Conservation (phyloP, 2,797 vertebrate genomes). For the Pseudomugil gertrudae region DNA sequence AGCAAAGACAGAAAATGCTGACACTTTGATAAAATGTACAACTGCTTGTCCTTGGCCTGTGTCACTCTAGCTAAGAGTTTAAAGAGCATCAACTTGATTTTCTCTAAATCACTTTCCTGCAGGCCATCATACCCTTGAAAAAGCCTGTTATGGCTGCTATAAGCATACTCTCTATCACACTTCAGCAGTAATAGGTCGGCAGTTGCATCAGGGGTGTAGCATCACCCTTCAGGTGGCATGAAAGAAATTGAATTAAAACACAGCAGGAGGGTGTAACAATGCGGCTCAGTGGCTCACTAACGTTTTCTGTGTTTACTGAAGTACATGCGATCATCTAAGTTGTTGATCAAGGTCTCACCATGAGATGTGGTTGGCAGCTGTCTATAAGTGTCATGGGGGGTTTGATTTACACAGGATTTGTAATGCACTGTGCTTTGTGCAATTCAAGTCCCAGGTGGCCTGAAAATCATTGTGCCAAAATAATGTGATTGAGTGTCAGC, state of each 20-base stretch:
- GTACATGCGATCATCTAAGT: conserved; percentile 13
- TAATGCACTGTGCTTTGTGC: conserved; percentile 59
- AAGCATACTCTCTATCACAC: conserved; percentile 60
- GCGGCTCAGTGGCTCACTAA: conserved; percentile 6
- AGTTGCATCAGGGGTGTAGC: conserved; percentile 44
- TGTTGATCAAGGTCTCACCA: conserved; percentile 30
- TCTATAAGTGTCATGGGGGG: conserved; percentile 42
- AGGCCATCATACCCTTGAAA: conserved; percentile 65
- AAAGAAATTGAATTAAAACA: conserved; percentile 63
- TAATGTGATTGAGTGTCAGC: conserved; percentile 80
- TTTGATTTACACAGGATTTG: conserved; percentile 66
- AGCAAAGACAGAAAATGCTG: conserved; percentile 73
- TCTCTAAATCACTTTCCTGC: conserved; percentile 75
- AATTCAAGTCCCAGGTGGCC: conserved; percentile 78
- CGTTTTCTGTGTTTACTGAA: conserved; percentile 40
- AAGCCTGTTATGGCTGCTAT: conserved; percentile 64
- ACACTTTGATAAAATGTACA: conserved; percentile 75
- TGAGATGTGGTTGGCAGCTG: conserved; percentile 41
- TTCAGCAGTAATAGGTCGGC: conserved; percentile 51
- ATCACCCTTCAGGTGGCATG: conserved; percentile 42
- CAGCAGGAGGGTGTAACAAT: conserved; percentile 20
- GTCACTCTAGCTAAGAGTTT: conserved; percentile 49
- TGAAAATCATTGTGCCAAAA: conserved; percentile 74
- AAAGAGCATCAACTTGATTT: conserved; percentile 66
- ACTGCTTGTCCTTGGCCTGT: conserved; percentile 66